These are phyloP conservation scores for Conopomorpha cramerella DNA, from an alignment of 1,140 invertebrate genomes.

Conservation along the genomic window DNA sequence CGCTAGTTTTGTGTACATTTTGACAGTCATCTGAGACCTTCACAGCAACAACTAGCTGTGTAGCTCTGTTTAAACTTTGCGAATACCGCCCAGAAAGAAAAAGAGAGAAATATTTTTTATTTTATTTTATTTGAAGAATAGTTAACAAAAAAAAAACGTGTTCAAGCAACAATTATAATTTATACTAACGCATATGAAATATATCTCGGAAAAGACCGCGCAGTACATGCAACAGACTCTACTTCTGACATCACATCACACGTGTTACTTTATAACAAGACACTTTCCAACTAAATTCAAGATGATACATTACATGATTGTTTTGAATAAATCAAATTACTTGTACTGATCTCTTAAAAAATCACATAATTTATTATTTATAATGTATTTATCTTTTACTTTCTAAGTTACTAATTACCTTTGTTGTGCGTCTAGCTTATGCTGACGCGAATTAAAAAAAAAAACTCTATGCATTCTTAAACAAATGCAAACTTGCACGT, in stretches of 20 bases:
- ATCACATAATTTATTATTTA: constrained; percentile 20
- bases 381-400: constrained; percentile 3
- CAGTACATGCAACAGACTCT: neutral
- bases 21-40: no score
- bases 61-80: no score
- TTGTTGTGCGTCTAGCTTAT: constrained; percentile 3
- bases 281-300: constrained; percentile 24
- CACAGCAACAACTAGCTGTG: no score
- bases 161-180: neutral
- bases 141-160: neutral
- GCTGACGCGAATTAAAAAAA: constrained; percentile 17
- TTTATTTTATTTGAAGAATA: no score
- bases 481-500: constrained; percentile 38
- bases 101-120: no score
- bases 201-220: neutral
- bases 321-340: constrained; percentile 33
- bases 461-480: constrained; percentile 43
- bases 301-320: constrained; percentile 27
- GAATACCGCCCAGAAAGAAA: no score
- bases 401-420: constrained; percentile 15
- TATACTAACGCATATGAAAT: neutral
- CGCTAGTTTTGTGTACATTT: no score
- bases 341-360: constrained; percentile 31
- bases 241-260: constrained; percentile 12
- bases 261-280: constrained; percentile 13